These are phyloP conservation scores for Rhynchotus rufescens DNA, from an alignment of 2,797 vertebrate species.

Conservation along the genomic window DNA sequence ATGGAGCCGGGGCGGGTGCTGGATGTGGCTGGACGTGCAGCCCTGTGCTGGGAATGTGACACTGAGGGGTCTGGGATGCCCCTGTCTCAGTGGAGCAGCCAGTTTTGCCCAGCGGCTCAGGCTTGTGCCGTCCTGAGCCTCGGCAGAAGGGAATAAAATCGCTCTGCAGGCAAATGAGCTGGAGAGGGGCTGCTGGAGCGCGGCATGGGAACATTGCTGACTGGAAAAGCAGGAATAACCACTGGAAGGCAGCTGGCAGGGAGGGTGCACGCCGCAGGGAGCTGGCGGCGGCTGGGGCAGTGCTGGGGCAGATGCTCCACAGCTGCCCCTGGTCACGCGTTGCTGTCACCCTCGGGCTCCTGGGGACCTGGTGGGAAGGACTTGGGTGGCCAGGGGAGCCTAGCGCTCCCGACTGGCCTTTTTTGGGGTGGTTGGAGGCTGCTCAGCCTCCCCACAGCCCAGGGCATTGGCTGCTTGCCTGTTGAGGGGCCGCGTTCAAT, in stretches of 20 bases:
- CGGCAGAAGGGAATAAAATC: accelerated
- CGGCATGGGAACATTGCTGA: neutral
- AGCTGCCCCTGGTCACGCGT: neutral
- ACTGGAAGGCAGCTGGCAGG: neutral
- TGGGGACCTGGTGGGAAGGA: neutral
- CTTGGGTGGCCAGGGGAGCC: neutral
- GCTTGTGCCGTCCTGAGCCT: neutral
- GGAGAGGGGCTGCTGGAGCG: neutral
- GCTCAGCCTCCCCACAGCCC: neutral
- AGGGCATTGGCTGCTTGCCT: neutral
- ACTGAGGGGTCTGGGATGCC: neutral
- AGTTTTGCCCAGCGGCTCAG: neutral
- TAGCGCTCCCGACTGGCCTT: accelerated
- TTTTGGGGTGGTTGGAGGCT: neutral
- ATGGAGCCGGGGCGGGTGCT: too few relatives aligned
- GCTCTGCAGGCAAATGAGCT: neutral
- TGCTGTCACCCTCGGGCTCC: accelerated
- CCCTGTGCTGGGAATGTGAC: accelerated
- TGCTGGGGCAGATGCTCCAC: neutral
- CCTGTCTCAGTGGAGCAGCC: neutral
- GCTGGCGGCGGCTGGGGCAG: neutral
- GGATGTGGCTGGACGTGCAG: neutral
- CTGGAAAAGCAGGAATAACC: slow-evolving; percentile 65
- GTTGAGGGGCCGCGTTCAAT: neutral
- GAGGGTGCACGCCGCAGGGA: neutral